Percentiles rank a stretch among this genome's conserved stretches.
phyloP scores from a whole-genome alignment of 1,140 invertebrate species.

The Druon quercuslanigerum region DNA sequence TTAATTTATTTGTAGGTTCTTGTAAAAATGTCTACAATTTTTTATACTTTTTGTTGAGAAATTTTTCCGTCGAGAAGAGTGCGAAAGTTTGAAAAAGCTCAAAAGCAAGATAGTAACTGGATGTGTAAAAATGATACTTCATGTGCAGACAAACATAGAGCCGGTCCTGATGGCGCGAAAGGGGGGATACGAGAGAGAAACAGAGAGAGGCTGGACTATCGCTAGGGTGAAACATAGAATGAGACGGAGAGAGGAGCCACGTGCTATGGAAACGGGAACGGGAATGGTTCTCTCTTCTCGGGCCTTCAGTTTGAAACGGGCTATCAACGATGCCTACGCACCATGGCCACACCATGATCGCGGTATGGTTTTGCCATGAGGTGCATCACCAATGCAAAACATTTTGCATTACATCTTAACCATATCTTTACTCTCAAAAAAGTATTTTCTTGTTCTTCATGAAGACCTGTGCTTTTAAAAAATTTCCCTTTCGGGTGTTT shows the following conservation, averaged over 20 bases:
- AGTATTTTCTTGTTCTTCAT: not conserved
- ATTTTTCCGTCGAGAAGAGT: not conserved
- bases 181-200: constrained; percentile 40
- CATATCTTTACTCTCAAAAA: not conserved
- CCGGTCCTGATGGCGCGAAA: constrained; percentile 2
- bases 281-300: constrained; percentile 58
- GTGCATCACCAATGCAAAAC: constrained; percentile 8
- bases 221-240: constrained; percentile 46
- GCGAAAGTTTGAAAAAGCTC: not conserved
- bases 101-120: constrained; percentile 19
- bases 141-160: constrained; percentile 34
- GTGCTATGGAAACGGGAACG: constrained; percentile 73
- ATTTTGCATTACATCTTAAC: not conserved
- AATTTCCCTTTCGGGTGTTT: not conserved
- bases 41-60: too few relatives aligned
- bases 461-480: not conserved
- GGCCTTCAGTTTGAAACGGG: constrained; percentile 71
- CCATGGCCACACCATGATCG: constrained; percentile 66
- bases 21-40: too few relatives aligned
- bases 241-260: constrained; percentile 60
- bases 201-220: constrained; percentile 43
- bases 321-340: constrained; percentile 70
- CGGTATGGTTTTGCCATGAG: constrained; percentile 34
- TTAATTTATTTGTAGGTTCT: too few relatives aligned
- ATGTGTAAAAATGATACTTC: constrained; percentile 29